These are phyloP conservation scores for Drosophila vallismaia DNA, from an alignment of 2,888 invertebrate genomes.

Conservation along the genomic window DNA sequence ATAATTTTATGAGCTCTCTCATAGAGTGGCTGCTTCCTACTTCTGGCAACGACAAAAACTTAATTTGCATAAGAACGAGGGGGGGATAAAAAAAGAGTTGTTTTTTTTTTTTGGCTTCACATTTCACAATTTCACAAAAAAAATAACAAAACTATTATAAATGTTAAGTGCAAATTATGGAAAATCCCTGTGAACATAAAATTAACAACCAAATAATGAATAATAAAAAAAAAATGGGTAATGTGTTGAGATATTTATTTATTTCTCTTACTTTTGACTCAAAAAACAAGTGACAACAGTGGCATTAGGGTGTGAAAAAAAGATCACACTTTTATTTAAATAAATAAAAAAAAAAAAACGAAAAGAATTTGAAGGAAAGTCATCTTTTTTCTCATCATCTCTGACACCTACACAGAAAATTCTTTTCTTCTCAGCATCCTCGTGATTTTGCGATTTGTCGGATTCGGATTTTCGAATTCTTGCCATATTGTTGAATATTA, in stretches of 20 bases:
- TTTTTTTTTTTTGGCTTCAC: neutral
- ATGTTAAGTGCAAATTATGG: neutral
- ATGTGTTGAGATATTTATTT: neutral
- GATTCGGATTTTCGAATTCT: neutral
- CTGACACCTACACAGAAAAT: neutral
- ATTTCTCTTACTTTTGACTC: neutral
- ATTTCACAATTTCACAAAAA: neutral
- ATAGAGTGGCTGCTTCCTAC: constrained; percentile 5
- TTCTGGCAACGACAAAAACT: neutral
- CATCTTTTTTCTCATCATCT: neutral
- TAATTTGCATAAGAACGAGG: constrained; percentile 18
- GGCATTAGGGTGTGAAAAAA: constrained; percentile 1
- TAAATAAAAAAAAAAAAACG: neutral
- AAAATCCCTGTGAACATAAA: too few relatives aligned
- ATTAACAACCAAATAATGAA: neutral
- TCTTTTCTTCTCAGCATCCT: neutral
- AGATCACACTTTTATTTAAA: constrained; percentile 8
- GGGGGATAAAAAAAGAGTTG: neutral
- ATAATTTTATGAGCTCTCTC: constrained; percentile 33
- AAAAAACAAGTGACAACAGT: neutral
- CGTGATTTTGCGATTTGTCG: neutral
- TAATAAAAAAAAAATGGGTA: neutral
- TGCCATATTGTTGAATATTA: constrained; percentile 22
- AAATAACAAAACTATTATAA: neutral
- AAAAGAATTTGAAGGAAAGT: neutral